Evolutionary conservation across 2,888 invertebrate species (phyloP).

Genomic region (Ecliptopera silaceata): DNA sequence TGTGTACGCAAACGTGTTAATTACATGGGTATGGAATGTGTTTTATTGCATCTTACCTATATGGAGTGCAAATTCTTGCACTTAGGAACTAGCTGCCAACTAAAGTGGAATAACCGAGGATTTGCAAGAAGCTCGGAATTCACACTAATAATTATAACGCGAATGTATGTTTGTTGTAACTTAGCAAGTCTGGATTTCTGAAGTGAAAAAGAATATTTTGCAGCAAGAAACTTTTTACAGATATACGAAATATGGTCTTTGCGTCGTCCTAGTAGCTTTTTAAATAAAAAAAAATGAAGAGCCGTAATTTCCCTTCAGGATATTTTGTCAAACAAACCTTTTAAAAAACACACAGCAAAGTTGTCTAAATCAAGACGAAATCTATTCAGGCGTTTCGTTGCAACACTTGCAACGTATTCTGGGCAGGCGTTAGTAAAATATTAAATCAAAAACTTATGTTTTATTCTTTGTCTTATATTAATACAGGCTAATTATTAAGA

Average conservation of each 20-base stretch:
- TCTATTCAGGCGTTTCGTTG: too few species aligned
- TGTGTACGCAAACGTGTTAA: conserved; percentile 71
- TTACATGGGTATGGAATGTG: conserved; percentile 61
- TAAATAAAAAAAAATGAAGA: too few species aligned
- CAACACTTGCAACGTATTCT: not conserved
- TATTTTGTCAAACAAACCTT: too few species aligned
- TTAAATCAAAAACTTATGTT: conserved; percentile 21
- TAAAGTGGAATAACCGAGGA: conserved; percentile 8
- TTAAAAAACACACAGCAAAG: too few species aligned
- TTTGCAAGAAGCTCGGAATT: not conserved
- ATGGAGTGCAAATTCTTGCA: conserved; percentile 65
- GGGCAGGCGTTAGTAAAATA: not conserved
- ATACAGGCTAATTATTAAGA: conserved; percentile 21
- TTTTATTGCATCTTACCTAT: conserved; percentile 58
- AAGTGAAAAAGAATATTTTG: too few species aligned
- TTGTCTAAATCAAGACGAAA: too few species aligned
- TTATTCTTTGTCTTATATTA: conserved; percentile 23
- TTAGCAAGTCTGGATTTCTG: too few species aligned
- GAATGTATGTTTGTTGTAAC: too few species aligned
- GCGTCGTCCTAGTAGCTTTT: too few species aligned
- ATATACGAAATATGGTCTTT: too few species aligned
- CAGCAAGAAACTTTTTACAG: too few species aligned
- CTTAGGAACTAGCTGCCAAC: conserved; percentile 38
- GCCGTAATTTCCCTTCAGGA: too few species aligned
- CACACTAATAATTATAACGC: not conserved